Percentiles rank a stretch among this genome's conserved stretches.
Conservation (phyloP, 2,888 invertebrate genomes). For the Theretra japonica region DNA sequence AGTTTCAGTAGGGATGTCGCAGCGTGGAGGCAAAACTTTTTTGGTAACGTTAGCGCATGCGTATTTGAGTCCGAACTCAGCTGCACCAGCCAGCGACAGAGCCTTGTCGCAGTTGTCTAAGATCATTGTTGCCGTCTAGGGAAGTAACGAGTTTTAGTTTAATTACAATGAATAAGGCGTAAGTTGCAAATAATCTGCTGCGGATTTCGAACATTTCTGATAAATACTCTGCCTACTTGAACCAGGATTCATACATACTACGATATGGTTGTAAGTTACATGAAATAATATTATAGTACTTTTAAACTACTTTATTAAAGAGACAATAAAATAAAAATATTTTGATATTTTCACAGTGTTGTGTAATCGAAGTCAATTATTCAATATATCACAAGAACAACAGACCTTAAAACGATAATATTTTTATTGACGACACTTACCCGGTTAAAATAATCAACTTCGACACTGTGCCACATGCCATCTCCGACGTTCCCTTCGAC, state of each 20-base stretch:
- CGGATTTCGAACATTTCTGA: no score
- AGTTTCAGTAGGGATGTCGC: slow-evolving; percentile 90
- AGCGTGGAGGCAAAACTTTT: slow-evolving; percentile 89
- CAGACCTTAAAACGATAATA: background rate
- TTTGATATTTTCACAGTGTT: no score
- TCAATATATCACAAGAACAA: background rate
- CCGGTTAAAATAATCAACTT: slow-evolving; percentile 93
- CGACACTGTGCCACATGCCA: slow-evolving; percentile 95
- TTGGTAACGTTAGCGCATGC: slow-evolving; percentile 92
- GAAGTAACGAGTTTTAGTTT: slow-evolving; percentile 35
- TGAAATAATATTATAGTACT: no score
- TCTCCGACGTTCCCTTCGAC: slow-evolving; percentile 91
- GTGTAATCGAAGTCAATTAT: no score
- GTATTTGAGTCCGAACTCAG: slow-evolving; percentile 89
- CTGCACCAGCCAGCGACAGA: slow-evolving; percentile 89
- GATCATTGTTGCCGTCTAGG: slow-evolving; percentile 91
- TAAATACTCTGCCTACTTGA: no score
- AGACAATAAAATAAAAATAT: no score
- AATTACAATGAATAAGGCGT: no score
- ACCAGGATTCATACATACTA: no score
- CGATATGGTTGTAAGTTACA: no score
- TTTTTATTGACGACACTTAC: slow-evolving; percentile 64
- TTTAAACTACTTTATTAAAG: no score
- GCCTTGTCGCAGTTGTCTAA: slow-evolving; percentile 95
- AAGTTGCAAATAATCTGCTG: no score